These are phyloP conservation scores for Neomonachus schauinslandi DNA, from an alignment of 2,113 vertebrate genomes.

Conservation along the genomic window DNA sequence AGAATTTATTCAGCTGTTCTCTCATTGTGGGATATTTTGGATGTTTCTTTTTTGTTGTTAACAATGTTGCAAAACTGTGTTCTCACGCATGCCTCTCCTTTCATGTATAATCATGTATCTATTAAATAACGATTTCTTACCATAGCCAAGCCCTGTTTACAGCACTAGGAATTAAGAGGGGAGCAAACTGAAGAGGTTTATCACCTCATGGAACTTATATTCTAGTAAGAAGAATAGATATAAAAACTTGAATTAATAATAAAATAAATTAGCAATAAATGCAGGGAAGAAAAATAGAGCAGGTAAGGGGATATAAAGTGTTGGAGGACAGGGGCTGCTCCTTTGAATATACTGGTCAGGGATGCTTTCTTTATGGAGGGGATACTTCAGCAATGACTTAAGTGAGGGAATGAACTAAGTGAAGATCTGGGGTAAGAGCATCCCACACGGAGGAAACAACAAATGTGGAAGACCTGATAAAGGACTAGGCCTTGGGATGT, in stretches of 20 bases:
- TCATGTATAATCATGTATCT: background rate
- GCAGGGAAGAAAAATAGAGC: background rate
- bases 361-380: background rate
- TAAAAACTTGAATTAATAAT: slow-evolving; percentile 16
- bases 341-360: background rate
- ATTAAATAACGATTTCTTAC: background rate
- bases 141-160: background rate
- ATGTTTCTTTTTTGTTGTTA: background rate
- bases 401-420: background rate
- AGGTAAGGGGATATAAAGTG: background rate
- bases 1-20: background rate
- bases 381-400: background rate
- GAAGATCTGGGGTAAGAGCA: background rate
- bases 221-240: background rate
- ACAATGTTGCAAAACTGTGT: background rate
- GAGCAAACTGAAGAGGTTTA: background rate
- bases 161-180: background rate
- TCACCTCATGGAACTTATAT: background rate
- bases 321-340: background rate
- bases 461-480: background rate
- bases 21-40: background rate
- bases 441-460: background rate
- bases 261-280: background rate
- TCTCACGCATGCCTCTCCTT: background rate
- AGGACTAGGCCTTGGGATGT: background rate